A percentile compares a stretch with the other conserved stretches of the same genome.
phyloP scores from a whole-genome alignment of 2,113 vertebrate genomes.

The Salminus brasiliensis region DNA sequence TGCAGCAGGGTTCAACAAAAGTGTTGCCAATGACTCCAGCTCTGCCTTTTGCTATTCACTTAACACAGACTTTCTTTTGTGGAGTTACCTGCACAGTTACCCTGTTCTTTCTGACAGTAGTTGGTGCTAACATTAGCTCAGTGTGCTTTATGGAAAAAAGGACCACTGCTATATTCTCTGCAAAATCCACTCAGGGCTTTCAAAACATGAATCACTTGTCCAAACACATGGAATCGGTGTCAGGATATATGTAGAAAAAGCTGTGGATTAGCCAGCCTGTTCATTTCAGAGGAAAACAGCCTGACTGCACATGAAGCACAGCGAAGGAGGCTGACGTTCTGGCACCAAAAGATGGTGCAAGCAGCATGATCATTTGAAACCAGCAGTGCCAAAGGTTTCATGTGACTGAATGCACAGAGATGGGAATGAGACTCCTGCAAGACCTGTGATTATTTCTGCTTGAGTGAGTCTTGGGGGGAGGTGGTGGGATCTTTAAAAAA shows the following conservation, averaged over 20 bases:
- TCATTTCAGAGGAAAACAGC: neutral
- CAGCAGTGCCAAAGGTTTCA: constrained; percentile 11
- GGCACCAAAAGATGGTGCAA: neutral
- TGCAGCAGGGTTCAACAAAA: no score
- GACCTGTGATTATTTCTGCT: constrained; percentile 32
- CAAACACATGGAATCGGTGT: neutral
- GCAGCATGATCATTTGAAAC: constrained; percentile 21
- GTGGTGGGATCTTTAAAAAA: neutral
- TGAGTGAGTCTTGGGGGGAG: neutral
- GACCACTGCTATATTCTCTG: neutral
- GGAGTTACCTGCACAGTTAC: neutral
- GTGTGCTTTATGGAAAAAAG: neutral
- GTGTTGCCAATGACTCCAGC: no score
- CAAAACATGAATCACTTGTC: neutral
- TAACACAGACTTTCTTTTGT: neutral
- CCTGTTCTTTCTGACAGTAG: neutral
- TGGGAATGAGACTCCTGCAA: constrained; percentile 19
- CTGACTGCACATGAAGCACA: neutral
- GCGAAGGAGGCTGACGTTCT: constrained; percentile 6
- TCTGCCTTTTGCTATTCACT: no score
- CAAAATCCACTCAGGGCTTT: neutral
- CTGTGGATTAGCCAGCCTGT: neutral
- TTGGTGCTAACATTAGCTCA: constrained; percentile 16
- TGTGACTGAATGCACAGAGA: constrained; percentile 22
- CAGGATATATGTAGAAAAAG: neutral